phyloP scores from a whole-genome alignment of 2,797 vertebrate genomes.

The Scyliorhinus canicula region DNA sequence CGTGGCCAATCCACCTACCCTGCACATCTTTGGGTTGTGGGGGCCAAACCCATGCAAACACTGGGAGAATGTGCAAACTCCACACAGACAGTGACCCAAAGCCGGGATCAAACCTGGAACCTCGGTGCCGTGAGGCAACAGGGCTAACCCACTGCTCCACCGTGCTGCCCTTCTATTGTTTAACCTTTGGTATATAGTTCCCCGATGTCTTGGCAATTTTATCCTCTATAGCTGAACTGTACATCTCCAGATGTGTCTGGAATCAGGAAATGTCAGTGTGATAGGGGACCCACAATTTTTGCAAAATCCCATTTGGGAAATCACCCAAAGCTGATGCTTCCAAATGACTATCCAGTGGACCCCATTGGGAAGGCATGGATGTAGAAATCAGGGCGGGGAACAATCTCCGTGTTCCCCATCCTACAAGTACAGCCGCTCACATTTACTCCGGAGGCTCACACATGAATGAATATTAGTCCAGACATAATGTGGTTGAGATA shows the following conservation, averaged over 20 bases:
- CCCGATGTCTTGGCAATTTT: neutral
- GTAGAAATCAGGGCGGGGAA: neutral
- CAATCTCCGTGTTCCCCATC: neutral
- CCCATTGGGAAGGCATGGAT: neutral
- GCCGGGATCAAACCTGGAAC: too few species aligned
- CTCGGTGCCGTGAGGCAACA: too few species aligned
- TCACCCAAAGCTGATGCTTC: neutral
- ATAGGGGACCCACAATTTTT: neutral
- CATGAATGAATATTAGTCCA: neutral
- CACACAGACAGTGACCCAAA: too few species aligned
- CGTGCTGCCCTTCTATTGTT: too few species aligned
- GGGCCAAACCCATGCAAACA: too few species aligned
- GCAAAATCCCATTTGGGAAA: neutral
- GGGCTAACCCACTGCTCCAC: too few species aligned
- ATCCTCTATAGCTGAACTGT: neutral
- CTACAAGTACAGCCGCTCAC: neutral
- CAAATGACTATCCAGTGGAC: neutral
- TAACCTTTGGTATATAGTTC: neutral
- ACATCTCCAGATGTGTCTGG: neutral
- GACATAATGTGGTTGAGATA: neutral
- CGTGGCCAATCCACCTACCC: too few species aligned
- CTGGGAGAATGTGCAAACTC: too few species aligned
- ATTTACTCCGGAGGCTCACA: neutral
- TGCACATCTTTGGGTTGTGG: too few species aligned
- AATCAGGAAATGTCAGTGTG: neutral